Conservation (phyloP, 2,113 vertebrate species). For the Gobiocypris rarus region DNA sequence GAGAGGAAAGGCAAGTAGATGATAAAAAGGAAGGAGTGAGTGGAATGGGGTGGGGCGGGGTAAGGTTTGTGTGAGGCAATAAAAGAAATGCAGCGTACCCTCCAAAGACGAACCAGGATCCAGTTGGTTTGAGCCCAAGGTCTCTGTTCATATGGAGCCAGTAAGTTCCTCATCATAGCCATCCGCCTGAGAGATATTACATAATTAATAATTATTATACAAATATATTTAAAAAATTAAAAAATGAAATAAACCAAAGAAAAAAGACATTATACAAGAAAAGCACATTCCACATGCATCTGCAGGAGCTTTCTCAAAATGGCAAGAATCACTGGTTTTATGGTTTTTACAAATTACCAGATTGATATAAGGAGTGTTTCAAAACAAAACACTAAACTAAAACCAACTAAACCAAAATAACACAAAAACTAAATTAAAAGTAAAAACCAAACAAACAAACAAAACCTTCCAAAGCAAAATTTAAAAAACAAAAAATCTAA, state of each 20-base stretch:
- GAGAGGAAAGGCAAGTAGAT: neutral
- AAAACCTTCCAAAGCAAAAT: neutral
- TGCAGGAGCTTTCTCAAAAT: neutral
- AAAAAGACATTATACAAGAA: neutral
- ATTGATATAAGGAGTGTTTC: neutral
- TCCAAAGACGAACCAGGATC: constrained; percentile 97
- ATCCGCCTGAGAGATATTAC: constrained; percentile 78
- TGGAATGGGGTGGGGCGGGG: neutral
- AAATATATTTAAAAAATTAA: neutral
- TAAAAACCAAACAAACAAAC: neutral
- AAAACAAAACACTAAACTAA: neutral
- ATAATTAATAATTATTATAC: neutral
- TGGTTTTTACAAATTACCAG: neutral
- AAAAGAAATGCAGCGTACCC: constrained; percentile 75
- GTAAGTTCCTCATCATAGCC: constrained; percentile 95
- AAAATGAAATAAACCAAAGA: no score
- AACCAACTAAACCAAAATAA: neutral
- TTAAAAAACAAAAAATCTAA: no score
- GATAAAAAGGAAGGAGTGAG: neutral
- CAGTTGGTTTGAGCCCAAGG: constrained; percentile 99
- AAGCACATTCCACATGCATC: neutral
- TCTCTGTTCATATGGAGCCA: constrained; percentile 96
- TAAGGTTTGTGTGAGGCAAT: neutral
- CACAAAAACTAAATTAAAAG: neutral
- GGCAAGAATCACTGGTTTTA: neutral